A percentile compares a stretch with the other conserved stretches of the same genome.
These are phyloP conservation scores for Takifugu flavidus DNA, from an alignment of 2,113 vertebrate species.

Conservation along the genomic window DNA sequence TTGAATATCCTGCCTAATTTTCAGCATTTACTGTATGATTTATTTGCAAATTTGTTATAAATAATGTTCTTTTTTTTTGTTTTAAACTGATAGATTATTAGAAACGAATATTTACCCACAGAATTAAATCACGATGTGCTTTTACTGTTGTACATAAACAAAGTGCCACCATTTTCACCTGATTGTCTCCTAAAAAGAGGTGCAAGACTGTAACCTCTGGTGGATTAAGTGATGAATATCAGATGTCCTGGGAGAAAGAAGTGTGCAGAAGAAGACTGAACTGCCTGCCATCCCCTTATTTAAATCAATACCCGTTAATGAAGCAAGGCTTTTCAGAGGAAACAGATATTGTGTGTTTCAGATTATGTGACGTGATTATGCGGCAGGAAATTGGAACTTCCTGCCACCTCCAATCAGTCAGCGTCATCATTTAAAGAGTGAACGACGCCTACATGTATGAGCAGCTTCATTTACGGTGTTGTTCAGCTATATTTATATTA, in stretches of 20 bases:
- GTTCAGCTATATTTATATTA: slow-evolving; percentile 1
- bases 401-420: slow-evolving; percentile 9
- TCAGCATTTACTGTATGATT: no score
- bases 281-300: slow-evolving; percentile 6
- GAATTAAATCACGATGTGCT: no score
- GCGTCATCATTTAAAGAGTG: background rate
- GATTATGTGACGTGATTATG: slow-evolving; percentile 7
- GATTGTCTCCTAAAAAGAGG: background rate
- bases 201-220: background rate
- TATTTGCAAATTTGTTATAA: no score
- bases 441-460: background rate
- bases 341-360: slow-evolving; percentile 29
- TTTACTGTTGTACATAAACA: no score
- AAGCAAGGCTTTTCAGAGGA: slow-evolving; percentile 1
- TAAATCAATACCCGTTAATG: slow-evolving; percentile 20
- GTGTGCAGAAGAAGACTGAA: background rate
- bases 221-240: slow-evolving; percentile 4
- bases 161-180: no score
- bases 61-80: no score
- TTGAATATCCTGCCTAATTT: no score
- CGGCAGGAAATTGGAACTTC: slow-evolving; percentile 18
- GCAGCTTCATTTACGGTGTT: slow-evolving; percentile 17
- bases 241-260: background rate
- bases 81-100: no score
- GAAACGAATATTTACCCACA: no score